Evolutionary conservation across 2,797 vertebrate species (phyloP).

Genomic region (Nannoperca obscura): DNA sequence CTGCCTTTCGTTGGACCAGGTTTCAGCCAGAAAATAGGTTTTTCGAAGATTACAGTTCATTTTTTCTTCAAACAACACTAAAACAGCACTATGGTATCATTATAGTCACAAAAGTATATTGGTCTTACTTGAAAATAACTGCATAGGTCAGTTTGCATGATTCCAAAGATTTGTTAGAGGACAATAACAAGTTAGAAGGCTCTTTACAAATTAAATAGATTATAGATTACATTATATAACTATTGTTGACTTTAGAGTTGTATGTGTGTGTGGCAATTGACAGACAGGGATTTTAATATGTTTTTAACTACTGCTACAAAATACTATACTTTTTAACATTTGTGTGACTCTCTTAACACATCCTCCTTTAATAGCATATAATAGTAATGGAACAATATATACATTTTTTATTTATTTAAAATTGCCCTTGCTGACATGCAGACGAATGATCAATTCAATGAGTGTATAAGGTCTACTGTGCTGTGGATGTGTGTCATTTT

Average conservation of each 20-base stretch:
- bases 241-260: not conserved
- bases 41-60: not conserved
- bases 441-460: not conserved
- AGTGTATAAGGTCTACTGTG: not conserved
- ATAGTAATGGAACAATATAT: not conserved
- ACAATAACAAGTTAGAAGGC: not conserved
- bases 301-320: not conserved
- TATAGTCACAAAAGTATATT: conserved; percentile 12
- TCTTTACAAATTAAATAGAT: not conserved
- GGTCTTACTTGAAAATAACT: conserved; percentile 25
- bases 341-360: not conserved
- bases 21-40: not conserved
- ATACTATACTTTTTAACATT: not conserved
- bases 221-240: not conserved
- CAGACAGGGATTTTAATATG: not conserved
- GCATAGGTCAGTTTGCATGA: not conserved
- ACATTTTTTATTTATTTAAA: not conserved
- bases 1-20: conserved; percentile 1
- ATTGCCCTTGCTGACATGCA: too few species aligned
- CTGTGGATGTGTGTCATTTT: not conserved
- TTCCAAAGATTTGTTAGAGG: conserved; percentile 4
- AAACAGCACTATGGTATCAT: conserved; percentile 6
- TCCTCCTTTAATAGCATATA: not conserved
- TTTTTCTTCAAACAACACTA: not conserved
- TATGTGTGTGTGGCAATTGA: not conserved